A percentile compares a stretch with the other conserved stretches of the same genome.
phyloP scores from a whole-genome alignment of 2,888 invertebrate genomes.

The Patella ulyssiponensis region DNA sequence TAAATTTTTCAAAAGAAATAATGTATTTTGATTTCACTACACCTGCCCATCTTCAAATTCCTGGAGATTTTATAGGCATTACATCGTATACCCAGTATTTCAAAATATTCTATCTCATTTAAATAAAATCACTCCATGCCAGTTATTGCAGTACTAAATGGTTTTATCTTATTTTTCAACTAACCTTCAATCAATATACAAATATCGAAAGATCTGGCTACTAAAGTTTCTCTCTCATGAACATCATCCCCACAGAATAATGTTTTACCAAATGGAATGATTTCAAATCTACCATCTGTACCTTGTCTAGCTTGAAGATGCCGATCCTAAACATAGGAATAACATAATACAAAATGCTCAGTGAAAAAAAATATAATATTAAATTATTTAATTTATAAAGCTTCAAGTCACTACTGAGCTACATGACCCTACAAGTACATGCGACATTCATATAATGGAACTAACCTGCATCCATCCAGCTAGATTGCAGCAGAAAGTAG shows the following conservation, averaged over 20 bases:
- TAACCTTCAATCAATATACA: conserved; percentile 69
- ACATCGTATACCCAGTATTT: no score
- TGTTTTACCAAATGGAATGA: conserved; percentile 59
- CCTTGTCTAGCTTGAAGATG: conserved; percentile 53
- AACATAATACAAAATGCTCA: not conserved
- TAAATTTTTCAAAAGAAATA: no score
- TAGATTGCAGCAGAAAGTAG: no score
- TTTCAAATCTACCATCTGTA: conserved; percentile 56
- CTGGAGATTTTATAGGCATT: no score
- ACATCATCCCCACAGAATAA: conserved; percentile 66
- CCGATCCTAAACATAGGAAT: conserved; percentile 45
- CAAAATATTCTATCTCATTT: not conserved
- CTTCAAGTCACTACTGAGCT: no score
- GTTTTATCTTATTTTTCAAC: conserved; percentile 11
- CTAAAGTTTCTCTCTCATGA: conserved; percentile 65
- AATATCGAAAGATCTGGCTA: conserved; percentile 65
- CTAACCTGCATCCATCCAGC: no score
- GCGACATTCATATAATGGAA: no score
- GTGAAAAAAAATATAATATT: no score
- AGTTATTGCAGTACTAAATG: not conserved
- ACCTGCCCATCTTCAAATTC: no score
- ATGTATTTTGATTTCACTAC: no score
- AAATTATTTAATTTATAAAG: no score
- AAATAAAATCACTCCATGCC: not conserved
- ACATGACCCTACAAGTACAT: no score